These are phyloP conservation scores for Isaurus tuberculatus DNA, from an alignment of 92 coral and sea anemone species.

Conservation along the genomic window DNA sequence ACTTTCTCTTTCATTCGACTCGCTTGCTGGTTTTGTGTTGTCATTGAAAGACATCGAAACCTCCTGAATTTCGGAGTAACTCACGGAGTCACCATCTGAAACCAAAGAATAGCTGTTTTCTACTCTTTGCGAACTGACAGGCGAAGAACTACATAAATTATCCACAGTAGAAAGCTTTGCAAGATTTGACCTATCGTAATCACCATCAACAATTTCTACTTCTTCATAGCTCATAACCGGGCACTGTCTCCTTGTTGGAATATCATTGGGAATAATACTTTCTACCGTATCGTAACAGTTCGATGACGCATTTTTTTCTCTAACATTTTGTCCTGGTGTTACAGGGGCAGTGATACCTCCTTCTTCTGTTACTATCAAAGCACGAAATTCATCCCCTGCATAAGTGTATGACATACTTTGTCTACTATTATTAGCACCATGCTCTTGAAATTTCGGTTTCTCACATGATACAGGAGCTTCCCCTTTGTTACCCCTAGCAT, in stretches of 20 bases:
- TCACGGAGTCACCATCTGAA: background rate
- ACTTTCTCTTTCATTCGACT: conserved; percentile 11
- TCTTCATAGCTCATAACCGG: conserved; percentile 45
- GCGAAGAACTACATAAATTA: background rate
- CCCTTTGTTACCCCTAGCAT: background rate
- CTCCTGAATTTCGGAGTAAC: conserved; percentile 35
- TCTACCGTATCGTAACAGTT: conserved; percentile 34
- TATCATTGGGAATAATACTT: conserved; percentile 4
- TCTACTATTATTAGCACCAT: conserved; percentile 3
- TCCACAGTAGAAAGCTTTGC: conserved; percentile 24
- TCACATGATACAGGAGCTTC: background rate
- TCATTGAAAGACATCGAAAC: conserved; percentile 46
- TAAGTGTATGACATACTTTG: conserved; percentile 61
- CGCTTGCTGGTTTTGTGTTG: conserved; percentile 36
- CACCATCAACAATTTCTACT: conserved; percentile 66
- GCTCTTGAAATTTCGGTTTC: background rate
- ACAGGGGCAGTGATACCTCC: conserved; percentile 75
- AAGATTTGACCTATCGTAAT: conserved; percentile 82
- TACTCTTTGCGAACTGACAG: background rate
- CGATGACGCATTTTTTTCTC: background rate
- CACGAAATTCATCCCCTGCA: conserved; percentile 84
- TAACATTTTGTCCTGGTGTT: conserved; percentile 15
- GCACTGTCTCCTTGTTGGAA: conserved; percentile 13
- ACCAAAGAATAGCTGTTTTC: background rate
- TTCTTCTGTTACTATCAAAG: conserved; percentile 68